Conservation (phyloP, 2,113 vertebrate genomes). For the Solea senegalensis region DNA sequence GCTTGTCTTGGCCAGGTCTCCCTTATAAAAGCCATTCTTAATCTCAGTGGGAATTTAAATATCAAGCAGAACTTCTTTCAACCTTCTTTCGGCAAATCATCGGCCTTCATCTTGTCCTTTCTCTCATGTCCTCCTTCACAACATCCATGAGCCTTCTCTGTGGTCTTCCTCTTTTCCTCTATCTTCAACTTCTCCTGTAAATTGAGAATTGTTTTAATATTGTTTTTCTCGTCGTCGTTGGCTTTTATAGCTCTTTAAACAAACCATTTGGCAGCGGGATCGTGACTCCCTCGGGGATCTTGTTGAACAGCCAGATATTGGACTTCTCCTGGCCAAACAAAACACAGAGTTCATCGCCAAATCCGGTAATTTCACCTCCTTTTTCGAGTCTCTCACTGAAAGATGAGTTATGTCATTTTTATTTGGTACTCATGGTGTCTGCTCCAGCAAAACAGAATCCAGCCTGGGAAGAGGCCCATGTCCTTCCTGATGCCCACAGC, state of each 20-base stretch:
- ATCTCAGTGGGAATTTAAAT: too few relatives aligned
- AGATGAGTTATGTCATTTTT: neutral
- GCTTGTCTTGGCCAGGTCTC: too few relatives aligned
- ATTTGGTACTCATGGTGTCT: constrained; percentile 20
- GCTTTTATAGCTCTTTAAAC: constrained; percentile 88
- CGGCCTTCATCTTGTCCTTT: too few relatives aligned
- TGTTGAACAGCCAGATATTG: constrained; percentile 96
- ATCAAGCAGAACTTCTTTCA: too few relatives aligned
- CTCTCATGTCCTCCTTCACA: neutral
- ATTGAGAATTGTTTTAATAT: neutral
- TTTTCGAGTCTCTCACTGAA: constrained; percentile 8
- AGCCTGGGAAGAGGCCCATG: constrained; percentile 88
- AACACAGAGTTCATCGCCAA: constrained; percentile 78
- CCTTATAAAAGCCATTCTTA: too few relatives aligned
- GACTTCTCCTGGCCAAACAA: constrained; percentile 96
- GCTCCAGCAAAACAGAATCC: constrained; percentile 85
- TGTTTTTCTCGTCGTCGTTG: constrained; percentile 15
- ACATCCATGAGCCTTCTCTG: too few relatives aligned
- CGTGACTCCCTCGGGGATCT: constrained; percentile 91
- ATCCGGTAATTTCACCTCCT: constrained; percentile 79
- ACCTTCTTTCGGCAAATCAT: too few relatives aligned
- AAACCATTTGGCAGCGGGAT: constrained; percentile 95
- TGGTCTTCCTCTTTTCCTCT: too few relatives aligned
- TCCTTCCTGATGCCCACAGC: constrained; percentile 94
- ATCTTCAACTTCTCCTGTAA: neutral